Evolutionary conservation across 2,888 invertebrate species (phyloP).

Genomic region (Melikaiella ostensackeni): DNA sequence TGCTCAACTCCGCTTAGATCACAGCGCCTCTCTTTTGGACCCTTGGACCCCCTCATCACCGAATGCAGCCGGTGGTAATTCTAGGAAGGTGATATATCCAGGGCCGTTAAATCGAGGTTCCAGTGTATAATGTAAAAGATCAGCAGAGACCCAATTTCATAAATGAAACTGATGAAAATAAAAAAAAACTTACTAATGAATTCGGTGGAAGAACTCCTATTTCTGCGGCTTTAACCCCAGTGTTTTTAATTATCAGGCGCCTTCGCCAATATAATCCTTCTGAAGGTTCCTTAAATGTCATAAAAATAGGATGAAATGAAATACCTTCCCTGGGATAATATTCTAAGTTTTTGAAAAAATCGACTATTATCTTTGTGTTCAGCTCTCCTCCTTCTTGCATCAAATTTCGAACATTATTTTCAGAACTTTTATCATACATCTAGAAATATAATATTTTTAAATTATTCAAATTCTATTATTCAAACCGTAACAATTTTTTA

Average conservation of each 20-base stretch:
- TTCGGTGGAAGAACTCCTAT: conserved; percentile 72
- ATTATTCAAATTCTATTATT: background rate
- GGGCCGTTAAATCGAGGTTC: no score
- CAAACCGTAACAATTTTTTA: background rate
- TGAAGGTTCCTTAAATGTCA: conserved; percentile 75
- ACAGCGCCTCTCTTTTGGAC: no score
- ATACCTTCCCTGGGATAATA: conserved; percentile 59
- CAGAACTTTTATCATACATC: background rate
- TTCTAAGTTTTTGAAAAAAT: background rate
- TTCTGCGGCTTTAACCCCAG: conserved; percentile 67
- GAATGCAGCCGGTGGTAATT: no score
- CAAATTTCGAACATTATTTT: background rate
- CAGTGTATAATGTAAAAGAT: no score
- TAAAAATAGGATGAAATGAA: conserved; percentile 71
- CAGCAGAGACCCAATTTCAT: no score
- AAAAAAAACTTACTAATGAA: conserved; percentile 71
- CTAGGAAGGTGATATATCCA: no score
- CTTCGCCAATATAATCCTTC: conserved; percentile 73
- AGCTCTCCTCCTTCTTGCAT: background rate
- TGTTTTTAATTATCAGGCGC: conserved; percentile 72
- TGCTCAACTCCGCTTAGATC: no score
- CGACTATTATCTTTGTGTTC: background rate
- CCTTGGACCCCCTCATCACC: no score
- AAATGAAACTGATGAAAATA: background rate
- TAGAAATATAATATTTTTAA: background rate